Conservation (phyloP, 2,797 vertebrate genomes). For the Todus mexicanus region DNA sequence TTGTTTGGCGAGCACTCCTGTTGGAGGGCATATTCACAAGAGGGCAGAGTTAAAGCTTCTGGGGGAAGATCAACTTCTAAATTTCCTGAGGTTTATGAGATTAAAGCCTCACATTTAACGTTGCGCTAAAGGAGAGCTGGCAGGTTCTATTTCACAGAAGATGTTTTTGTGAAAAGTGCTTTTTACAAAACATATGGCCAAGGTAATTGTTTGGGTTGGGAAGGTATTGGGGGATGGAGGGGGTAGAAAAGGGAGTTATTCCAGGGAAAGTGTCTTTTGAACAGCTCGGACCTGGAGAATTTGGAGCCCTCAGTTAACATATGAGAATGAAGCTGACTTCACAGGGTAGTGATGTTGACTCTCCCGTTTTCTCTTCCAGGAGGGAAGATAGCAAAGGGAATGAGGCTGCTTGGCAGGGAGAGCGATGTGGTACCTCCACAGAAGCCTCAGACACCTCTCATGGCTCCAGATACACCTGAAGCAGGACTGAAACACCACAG, state of each 20-base stretch:
- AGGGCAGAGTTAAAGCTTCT: slow-evolving; percentile 36
- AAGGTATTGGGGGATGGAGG: background rate
- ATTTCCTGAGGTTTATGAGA: slow-evolving; percentile 42
- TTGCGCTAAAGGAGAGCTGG: slow-evolving; percentile 35
- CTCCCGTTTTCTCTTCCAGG: background rate
- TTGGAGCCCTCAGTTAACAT: background rate
- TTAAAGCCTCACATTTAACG: slow-evolving; percentile 30
- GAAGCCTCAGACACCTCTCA: background rate
- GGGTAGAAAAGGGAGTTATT: background rate
- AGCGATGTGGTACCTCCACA: accelerated
- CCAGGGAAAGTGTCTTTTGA: slow-evolving; percentile 8
- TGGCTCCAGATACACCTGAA: background rate
- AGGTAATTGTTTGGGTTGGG: slow-evolving; percentile 26
- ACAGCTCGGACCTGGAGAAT: background rate
- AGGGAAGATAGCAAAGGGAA: background rate
- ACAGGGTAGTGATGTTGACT: background rate
- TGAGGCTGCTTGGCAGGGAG: background rate
- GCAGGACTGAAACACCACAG: background rate
- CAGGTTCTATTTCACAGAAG: slow-evolving; percentile 44
- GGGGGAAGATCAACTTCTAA: slow-evolving; percentile 15
- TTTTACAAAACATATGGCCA: slow-evolving; percentile 47
- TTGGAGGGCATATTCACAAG: background rate
- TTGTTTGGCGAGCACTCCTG: background rate
- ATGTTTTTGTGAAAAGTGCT: slow-evolving; percentile 13
- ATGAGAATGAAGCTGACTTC: background rate